These are phyloP conservation scores for Paraplagusia blochii DNA, from an alignment of 2,113 vertebrate species.

Conservation along the genomic window DNA sequence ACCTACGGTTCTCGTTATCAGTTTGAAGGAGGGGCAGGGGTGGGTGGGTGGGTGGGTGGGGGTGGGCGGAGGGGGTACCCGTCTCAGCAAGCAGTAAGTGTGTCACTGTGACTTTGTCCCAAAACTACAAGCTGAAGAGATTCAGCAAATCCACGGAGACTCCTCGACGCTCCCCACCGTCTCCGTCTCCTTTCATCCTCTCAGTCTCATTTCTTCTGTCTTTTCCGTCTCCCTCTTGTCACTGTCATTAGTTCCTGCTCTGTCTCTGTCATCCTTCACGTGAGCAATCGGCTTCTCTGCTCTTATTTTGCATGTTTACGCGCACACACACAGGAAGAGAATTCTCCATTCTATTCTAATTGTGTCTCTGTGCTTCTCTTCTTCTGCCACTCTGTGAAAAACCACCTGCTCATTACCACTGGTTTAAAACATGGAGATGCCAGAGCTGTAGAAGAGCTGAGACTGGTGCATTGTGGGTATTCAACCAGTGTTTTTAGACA, in stretches of 20 bases:
- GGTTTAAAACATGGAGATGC: slow-evolving; percentile 19
- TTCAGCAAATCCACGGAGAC: slow-evolving; percentile 61
- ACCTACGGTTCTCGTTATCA: slow-evolving; percentile 54
- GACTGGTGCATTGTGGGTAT: slow-evolving; percentile 12
- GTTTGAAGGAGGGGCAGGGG: slow-evolving; percentile 36
- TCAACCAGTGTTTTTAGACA: background rate
- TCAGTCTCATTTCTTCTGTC: slow-evolving; percentile 37
- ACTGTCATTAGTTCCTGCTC: slow-evolving; percentile 41
- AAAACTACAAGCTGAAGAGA: slow-evolving; percentile 52
- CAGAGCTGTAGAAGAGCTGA: slow-evolving; percentile 8
- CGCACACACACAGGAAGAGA: slow-evolving; percentile 8
- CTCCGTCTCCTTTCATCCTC: slow-evolving; percentile 37
- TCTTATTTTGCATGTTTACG: slow-evolving; percentile 25
- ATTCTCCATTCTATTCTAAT: slow-evolving; percentile 16
- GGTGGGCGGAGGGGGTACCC: too few relatives aligned
- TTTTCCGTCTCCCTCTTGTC: slow-evolving; percentile 35
- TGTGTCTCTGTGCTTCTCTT: slow-evolving; percentile 36
- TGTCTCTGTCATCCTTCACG: slow-evolving; percentile 17
- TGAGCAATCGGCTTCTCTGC: slow-evolving; percentile 29
- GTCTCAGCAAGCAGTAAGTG: slow-evolving; percentile 56
- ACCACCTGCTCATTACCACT: slow-evolving; percentile 52
- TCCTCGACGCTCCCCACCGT: slow-evolving; percentile 37
- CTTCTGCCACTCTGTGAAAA: slow-evolving; percentile 26
- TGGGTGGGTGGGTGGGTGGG: too few relatives aligned
- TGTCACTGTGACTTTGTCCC: slow-evolving; percentile 71